Base-by-base conservation (phyloP, 2,113 vertebrate genomes). In the Naja naja region DNA sequence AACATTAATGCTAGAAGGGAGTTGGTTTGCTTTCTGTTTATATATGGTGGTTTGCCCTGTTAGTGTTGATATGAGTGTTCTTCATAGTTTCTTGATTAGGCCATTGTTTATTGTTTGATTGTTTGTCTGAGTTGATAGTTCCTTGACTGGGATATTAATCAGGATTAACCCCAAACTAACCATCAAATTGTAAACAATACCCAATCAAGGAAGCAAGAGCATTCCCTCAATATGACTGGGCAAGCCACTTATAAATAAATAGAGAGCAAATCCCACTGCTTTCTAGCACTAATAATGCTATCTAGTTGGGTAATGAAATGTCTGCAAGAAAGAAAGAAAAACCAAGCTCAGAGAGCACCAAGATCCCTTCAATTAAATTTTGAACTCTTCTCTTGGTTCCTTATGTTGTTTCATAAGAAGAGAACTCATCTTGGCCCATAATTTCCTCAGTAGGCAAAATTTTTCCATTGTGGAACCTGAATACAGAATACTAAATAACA, bases 391-490 rank as follows among this genome's bases (percentile, higher is more conserved):
- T 69, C 30, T 34, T 69, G 74, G 53, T 53, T 91, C 55, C 94
- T 94, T 96, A 95, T 92, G 96, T 95, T 94, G 88, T 91, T 94
- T 86, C 93, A 64, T 47, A 2, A 16, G 93, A 96, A 95, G 90
- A 94, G 74, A 74, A 74, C 34, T 34, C n/a, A 20, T 74, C 69
- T 74, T 74, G 69, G 69, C 3, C n/a, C n/a, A 20, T 74, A 74
- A n/a, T 2, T 74, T 74, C 64, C 64, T 34, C 64, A 74, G 30
- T n/a, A n/a, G 60, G 60, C 60, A 64, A 4, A 4, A 4, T 18
- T 74, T 74, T 74, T 74, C n/a, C 64, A 74, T 18, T 74, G 64
- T 74, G 64, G n/a, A 74, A 74, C 58, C 27, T 64, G 58, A 30
- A 64, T 64, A 64, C 9, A 64, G 27, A 64, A 30, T 64, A 30